Conservation (phyloP, 2,888 invertebrate species). For the Blastobasis lacticolella region DNA sequence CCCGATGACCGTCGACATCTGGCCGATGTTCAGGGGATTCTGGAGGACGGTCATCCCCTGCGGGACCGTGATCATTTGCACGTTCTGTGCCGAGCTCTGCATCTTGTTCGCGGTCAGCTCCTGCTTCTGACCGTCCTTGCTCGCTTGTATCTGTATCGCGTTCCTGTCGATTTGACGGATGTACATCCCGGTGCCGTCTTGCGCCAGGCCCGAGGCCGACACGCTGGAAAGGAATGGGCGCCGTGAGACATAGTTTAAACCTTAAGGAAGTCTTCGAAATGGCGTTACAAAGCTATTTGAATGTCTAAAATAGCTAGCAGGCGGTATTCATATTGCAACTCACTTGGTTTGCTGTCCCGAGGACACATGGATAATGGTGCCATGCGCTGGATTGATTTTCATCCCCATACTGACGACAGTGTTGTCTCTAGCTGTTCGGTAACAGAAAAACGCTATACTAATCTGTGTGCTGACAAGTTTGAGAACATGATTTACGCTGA, state of each 20-base stretch:
- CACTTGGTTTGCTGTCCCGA: slow-evolving; percentile 67
- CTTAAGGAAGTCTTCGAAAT: not conserved
- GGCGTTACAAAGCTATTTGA: not conserved
- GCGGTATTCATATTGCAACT: slow-evolving; percentile 16
- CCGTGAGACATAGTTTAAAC: not conserved
- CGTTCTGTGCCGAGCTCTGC: slow-evolving; percentile 54
- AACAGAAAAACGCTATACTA: too few relatives aligned
- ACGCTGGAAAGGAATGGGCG: slow-evolving; percentile 32
- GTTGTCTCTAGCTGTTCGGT: slow-evolving; percentile 54
- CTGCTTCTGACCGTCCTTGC: slow-evolving; percentile 57
- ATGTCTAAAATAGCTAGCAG: not conserved
- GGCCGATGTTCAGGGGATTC: slow-evolving; percentile 56
- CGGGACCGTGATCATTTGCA: slow-evolving; percentile 66
- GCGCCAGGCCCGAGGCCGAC: slow-evolving; percentile 43
- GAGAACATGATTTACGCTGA: too few relatives aligned
- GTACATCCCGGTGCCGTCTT: slow-evolving; percentile 62
- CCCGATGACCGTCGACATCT: slow-evolving; percentile 54
- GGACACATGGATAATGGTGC: slow-evolving; percentile 65
- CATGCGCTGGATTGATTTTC: slow-evolving; percentile 66
- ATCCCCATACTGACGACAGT: slow-evolving; percentile 65
- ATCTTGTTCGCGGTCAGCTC: slow-evolving; percentile 46
- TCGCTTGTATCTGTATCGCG: slow-evolving; percentile 56
- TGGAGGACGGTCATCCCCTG: slow-evolving; percentile 65
- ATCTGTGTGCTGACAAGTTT: too few relatives aligned
- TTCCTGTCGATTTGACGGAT: slow-evolving; percentile 62